Evolutionary conservation across 2,797 vertebrate species (phyloP).

Genomic region (Typhlichthys eigenmanni): DNA sequence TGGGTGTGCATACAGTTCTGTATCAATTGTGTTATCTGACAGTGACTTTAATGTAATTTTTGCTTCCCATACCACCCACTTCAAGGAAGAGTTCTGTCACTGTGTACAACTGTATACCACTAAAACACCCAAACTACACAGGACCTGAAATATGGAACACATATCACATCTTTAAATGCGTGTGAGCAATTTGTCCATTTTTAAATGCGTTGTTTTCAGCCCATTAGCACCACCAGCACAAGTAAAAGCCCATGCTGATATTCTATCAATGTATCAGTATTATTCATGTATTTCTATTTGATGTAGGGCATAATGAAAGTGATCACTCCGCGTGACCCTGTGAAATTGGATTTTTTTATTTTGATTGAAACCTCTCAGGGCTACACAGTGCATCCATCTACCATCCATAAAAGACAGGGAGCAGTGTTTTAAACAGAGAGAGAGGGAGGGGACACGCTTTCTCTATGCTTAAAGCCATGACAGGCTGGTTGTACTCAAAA

Average conservation of each 20-base stretch:
- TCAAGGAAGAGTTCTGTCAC: conserved; percentile 27
- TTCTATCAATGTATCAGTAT: too few species aligned
- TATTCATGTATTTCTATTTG: conserved; percentile 50
- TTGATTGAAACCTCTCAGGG: conserved; percentile 54
- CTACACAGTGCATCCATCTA: conserved; percentile 28
- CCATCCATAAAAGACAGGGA: conserved; percentile 12
- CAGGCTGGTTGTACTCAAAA: conserved; percentile 1
- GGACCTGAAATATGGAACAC: neutral
- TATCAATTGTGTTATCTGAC: neutral
- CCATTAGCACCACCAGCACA: conserved; percentile 24
- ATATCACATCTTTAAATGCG: too few species aligned
- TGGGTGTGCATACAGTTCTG: neutral
- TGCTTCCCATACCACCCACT: neutral
- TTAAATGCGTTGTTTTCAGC: conserved; percentile 13
- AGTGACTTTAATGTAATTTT: neutral
- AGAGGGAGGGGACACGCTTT: neutral
- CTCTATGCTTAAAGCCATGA: conserved; percentile 16
- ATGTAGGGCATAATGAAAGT: conserved; percentile 59
- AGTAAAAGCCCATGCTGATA: too few species aligned
- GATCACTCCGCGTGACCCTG: conserved; percentile 62
- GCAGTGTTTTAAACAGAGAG: conserved; percentile 23
- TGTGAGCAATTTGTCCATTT: too few species aligned
- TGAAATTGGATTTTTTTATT: conserved; percentile 60
- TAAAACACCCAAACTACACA: neutral
- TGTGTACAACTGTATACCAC: conserved; percentile 34